Conservation (phyloP, 2,797 vertebrate genomes). For the Bradypodion ventrale region DNA sequence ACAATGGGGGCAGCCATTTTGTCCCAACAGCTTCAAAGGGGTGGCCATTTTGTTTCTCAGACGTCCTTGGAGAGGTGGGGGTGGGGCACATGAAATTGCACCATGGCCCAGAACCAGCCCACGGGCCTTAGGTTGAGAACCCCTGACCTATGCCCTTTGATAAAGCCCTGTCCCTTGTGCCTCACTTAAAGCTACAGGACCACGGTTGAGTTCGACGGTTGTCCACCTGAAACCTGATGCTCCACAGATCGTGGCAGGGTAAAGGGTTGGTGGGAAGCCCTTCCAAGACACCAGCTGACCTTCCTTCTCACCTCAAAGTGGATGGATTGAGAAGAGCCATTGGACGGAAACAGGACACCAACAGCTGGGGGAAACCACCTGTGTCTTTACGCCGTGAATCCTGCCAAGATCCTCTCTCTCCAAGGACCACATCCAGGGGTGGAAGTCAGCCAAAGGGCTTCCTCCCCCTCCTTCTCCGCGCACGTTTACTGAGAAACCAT, state of each 20-base stretch:
- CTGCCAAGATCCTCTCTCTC: conserved; percentile 25
- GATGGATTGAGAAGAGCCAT: fast-evolving
- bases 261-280: neutral
- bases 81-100: too few species aligned
- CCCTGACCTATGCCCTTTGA: neutral
- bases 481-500: neutral
- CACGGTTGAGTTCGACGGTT: too few species aligned
- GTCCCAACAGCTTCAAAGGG: too few species aligned
- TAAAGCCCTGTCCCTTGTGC: neutral
- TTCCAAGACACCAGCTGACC: neutral
- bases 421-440: conserved; percentile 23
- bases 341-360: conserved; percentile 39
- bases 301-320: neutral
- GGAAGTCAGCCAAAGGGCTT: conserved; percentile 19
- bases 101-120: too few species aligned
- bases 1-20: too few species aligned
- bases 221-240: neutral
- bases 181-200: neutral
- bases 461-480: neutral
- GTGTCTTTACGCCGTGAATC: neutral
- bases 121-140: too few species aligned
- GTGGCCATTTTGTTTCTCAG: too few species aligned
- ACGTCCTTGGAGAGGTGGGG: too few species aligned
- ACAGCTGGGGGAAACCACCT: conserved; percentile 60
- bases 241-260: neutral